Evolutionary conservation across 35 echinoderm and acorn worm species (phyloP).

Genomic region (Strongylocentrotus purpuratus): DNA sequence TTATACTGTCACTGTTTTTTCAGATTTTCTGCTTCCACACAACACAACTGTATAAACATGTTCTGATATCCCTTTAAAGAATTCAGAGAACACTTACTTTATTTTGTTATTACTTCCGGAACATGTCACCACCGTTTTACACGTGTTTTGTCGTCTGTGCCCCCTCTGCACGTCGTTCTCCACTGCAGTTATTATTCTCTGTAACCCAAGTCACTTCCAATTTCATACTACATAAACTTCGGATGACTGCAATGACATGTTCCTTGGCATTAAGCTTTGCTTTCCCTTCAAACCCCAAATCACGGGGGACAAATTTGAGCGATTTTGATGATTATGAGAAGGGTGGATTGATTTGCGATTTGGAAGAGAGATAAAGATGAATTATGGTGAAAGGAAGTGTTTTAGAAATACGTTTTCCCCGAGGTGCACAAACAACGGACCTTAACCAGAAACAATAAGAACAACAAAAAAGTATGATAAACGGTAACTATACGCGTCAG

Average conservation of each 20-base stretch:
- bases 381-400: background rate
- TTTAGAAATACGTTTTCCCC: background rate
- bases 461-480: no score
- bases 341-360: slow-evolving; percentile 22
- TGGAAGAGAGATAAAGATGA: slow-evolving; percentile 17
- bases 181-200: background rate
- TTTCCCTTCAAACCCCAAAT: background rate
- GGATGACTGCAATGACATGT: slow-evolving; percentile 28
- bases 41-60: background rate
- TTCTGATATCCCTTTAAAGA: background rate
- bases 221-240: slow-evolving; percentile 46
- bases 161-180: background rate
- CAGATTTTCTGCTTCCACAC: background rate
- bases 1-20: background rate
- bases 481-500: no score
- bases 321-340: slow-evolving; percentile 28
- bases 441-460: no score
- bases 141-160: background rate
- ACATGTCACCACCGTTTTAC: slow-evolving; percentile 1
- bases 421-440: background rate
- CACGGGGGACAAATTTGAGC: slow-evolving; percentile 26
- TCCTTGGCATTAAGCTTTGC: background rate
- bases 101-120: slow-evolving; percentile 22
- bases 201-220: slow-evolving; percentile 30
- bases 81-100: background rate